These are phyloP conservation scores for Myiotriccus ornatus DNA, from an alignment of 2,797 vertebrate genomes.

Conservation along the genomic window DNA sequence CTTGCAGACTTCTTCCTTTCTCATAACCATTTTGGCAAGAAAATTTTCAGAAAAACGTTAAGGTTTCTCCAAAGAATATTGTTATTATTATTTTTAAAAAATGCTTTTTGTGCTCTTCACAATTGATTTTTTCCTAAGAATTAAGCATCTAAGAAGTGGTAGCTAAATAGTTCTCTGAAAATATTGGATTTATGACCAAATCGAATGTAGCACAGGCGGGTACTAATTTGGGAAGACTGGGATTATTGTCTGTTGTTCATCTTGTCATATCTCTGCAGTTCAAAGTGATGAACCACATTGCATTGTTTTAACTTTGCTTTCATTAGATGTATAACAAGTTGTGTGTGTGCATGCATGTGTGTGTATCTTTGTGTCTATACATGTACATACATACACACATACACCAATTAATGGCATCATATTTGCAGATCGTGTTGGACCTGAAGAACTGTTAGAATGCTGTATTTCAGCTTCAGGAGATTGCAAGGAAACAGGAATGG, in stretches of 20 bases:
- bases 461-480: not conserved
- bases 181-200: not conserved
- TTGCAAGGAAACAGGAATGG: not conserved
- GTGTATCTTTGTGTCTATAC: not conserved
- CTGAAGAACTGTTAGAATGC: not conserved
- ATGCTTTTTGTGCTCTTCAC: not conserved
- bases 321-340: not conserved
- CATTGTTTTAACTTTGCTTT: not conserved
- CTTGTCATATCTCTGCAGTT: not conserved
- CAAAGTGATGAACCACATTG: not conserved
- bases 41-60: not conserved
- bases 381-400: not conserved
- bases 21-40: constrained; percentile 11
- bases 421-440: not conserved
- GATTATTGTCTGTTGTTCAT: not conserved
- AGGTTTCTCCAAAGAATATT: not conserved
- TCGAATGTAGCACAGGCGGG: not conserved
- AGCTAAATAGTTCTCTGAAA: not conserved
- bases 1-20: constrained; percentile 34
- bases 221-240: not conserved
- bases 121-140: not conserved
- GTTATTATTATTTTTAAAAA: not conserved
- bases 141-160: not conserved
- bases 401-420: not conserved
- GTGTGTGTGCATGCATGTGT: fast-evolving